These are phyloP conservation scores for Trididemnum nubilum DNA, from an alignment of 23 tunicate genomes.

Conservation along the genomic window DNA sequence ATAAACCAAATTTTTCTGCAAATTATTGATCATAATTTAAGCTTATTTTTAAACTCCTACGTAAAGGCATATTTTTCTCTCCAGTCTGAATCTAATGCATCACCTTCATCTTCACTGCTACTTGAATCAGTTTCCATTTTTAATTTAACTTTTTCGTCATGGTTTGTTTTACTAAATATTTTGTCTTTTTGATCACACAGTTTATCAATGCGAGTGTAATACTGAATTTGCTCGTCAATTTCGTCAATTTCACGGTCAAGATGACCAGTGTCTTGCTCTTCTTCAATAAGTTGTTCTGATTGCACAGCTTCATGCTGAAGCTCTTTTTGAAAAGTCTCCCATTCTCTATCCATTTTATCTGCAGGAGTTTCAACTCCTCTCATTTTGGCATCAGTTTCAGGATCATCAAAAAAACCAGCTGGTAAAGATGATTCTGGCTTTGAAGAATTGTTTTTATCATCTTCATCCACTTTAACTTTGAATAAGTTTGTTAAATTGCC, in stretches of 20 bases:
- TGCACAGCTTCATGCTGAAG: constrained; percentile 80
- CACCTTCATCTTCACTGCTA: constrained; percentile 56
- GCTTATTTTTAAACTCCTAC: constrained; percentile 43
- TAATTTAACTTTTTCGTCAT: neutral
- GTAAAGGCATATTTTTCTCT: constrained; percentile 79
- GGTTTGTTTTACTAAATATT: constrained; percentile 3
- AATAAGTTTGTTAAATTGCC: neutral
- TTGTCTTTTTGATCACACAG: constrained; percentile 44
- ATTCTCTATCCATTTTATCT: constrained; percentile 90
- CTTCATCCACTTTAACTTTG: neutral
- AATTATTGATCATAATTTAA: constrained; percentile 79
- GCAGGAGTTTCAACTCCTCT: constrained; percentile 99
- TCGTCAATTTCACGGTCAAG: constrained; percentile 82
- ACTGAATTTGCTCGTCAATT: constrained; percentile 71
- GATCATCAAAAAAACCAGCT: constrained; percentile 92
- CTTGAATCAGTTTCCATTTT: constrained; percentile 33
- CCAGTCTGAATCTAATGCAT: constrained; percentile 72
- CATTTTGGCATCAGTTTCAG: constrained; percentile 86
- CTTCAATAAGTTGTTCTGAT: constrained; percentile 89
- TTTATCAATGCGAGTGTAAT: constrained; percentile 57
- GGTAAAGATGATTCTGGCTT: constrained; percentile 46
- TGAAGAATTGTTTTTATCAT: neutral
- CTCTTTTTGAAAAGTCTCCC: constrained; percentile 82
- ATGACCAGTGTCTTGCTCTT: constrained; percentile 84
- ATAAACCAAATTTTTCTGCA: constrained; percentile 52